Percentiles rank a stretch among this genome's conserved stretches.
phyloP scores from a whole-genome alignment of 2,888 invertebrate genomes.

The Brachylomia viminalis region DNA sequence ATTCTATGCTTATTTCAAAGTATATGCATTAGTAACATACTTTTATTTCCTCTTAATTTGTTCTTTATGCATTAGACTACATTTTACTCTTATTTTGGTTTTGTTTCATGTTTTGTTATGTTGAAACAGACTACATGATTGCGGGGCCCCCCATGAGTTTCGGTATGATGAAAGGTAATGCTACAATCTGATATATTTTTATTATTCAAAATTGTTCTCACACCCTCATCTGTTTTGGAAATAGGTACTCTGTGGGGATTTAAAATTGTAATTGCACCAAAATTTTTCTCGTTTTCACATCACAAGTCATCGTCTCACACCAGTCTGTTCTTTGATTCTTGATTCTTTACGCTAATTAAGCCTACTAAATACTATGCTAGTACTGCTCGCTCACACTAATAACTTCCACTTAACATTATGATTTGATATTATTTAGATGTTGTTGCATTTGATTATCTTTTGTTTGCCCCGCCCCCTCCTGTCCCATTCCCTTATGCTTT shows the following conservation, averaged over 20 bases:
- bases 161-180: constrained; percentile 96
- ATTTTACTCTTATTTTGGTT: constrained; percentile 93
- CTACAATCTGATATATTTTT: constrained; percentile 82
- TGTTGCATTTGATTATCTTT: constrained; percentile 81
- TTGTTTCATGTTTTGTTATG: constrained; percentile 94
- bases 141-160: constrained; percentile 95
- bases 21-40: constrained; percentile 81
- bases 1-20: constrained; percentile 81
- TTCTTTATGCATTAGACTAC: constrained; percentile 89
- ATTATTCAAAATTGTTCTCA: constrained; percentile 85
- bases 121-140: constrained; percentile 92
- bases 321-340: constrained; percentile 69
- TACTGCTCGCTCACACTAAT: constrained; percentile 77
- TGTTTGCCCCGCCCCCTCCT: constrained; percentile 81
- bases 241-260: constrained; percentile 86
- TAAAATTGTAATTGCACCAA: constrained; percentile 82
- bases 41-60: constrained; percentile 77
- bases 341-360: constrained; percentile 74
- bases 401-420: constrained; percentile 80
- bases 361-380: constrained; percentile 83
- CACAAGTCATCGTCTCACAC: constrained; percentile 79
- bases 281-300: constrained; percentile 81
- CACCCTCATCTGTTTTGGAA: constrained; percentile 84
- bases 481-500: constrained; percentile 88
- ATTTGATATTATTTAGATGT: constrained; percentile 68